phyloP scores from a whole-genome alignment of 2,888 invertebrate species.

The Eurois occulta region DNA sequence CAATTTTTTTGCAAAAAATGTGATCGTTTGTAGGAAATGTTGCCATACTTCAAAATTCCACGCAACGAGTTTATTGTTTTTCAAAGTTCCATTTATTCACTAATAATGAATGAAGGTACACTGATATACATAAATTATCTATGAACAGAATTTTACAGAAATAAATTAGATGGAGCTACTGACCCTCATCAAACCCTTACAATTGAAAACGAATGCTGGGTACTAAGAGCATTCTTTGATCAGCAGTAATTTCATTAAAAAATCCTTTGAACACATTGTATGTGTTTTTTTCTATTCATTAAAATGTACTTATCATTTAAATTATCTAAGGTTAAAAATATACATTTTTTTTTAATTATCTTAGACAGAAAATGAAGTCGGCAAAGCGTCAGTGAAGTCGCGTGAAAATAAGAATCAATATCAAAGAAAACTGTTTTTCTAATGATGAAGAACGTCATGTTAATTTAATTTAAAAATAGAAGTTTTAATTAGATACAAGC shows the following conservation, averaged over 20 bases:
- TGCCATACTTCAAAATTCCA: slow-evolving; percentile 19
- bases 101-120: slow-evolving; percentile 40
- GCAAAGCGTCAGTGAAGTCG: slow-evolving; percentile 62
- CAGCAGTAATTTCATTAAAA: slow-evolving; percentile 70
- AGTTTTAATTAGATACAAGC: slow-evolving; percentile 41
- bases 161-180: slow-evolving; percentile 74
- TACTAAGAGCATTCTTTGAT: slow-evolving; percentile 71
- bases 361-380: slow-evolving; percentile 42
- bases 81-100: slow-evolving; percentile 24
- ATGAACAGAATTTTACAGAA: slow-evolving; percentile 64
- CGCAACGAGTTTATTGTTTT: slow-evolving; percentile 7
- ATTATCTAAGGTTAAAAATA: slow-evolving; percentile 13
- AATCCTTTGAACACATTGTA: slow-evolving; percentile 53
- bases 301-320: slow-evolving; percentile 12
- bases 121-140: slow-evolving; percentile 60
- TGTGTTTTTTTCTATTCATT: slow-evolving; percentile 13
- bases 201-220: slow-evolving; percentile 74
- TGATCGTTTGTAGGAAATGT: not conserved
- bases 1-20: no score
- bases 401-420: slow-evolving; percentile 52
- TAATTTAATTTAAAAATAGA: slow-evolving; percentile 39
- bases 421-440: slow-evolving; percentile 46
- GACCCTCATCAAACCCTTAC: slow-evolving; percentile 76
- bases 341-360: slow-evolving; percentile 23
- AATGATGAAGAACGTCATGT: slow-evolving; percentile 29